phyloP scores from a whole-genome alignment of 53 echinoderm and acorn worm genomes.

The Echinometra lucunter region DNA sequence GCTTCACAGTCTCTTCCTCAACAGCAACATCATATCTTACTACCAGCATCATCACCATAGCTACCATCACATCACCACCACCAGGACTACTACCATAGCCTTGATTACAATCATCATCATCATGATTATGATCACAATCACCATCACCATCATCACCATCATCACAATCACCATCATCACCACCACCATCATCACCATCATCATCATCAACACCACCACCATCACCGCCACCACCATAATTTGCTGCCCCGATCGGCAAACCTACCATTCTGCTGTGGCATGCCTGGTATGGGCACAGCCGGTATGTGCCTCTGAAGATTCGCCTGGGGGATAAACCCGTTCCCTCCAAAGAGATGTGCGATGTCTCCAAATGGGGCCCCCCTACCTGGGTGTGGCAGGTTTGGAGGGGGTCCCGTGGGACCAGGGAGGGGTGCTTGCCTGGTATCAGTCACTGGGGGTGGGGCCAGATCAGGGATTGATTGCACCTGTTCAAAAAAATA shows the following conservation, averaged over 20 bases:
- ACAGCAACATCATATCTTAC: too few relatives aligned
- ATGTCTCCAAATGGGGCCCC: constrained; percentile 13
- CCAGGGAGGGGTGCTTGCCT: constrained; percentile 54
- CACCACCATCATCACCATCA: neutral
- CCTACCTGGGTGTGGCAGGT: constrained; percentile 73
- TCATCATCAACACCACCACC: neutral
- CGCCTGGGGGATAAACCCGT: constrained; percentile 45
- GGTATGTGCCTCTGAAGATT: constrained; percentile 35
- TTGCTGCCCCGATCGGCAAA: neutral
- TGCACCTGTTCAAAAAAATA: constrained; percentile 40
- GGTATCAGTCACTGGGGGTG: constrained; percentile 66
- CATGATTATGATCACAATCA: neutral
- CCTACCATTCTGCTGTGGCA: constrained; percentile 52
- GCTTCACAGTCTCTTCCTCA: too few relatives aligned
- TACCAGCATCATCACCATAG: constrained; percentile 58
- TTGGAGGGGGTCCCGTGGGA: constrained; percentile 68
- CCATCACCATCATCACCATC: neutral
- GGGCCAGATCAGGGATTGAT: constrained; percentile 46
- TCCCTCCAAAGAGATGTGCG: constrained; percentile 60
- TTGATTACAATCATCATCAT: neutral
- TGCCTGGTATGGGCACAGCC: constrained; percentile 37
- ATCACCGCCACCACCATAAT: neutral
- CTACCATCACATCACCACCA: too few relatives aligned
- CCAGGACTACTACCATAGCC: too few relatives aligned
- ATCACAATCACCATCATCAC: neutral